Base-by-base conservation (phyloP, 1,140 invertebrate genomes). In the Leptonema lineaticorne region DNA sequence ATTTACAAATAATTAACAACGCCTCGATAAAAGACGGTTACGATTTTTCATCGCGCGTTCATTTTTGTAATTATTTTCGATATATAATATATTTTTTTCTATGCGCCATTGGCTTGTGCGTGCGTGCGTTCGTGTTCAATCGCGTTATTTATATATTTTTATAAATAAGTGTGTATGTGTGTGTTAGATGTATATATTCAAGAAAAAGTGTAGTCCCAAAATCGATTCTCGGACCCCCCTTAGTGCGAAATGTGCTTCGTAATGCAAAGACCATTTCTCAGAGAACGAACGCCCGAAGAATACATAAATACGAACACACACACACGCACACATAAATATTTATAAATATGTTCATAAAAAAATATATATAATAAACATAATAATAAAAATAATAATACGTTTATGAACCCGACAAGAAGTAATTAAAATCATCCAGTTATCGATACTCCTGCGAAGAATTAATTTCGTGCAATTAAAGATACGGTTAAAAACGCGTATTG, bases 211-310 rank as follows among this genome's bases (percentile, higher is more conserved):
- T 53, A 64, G 45, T 41, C 33, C 62, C 46, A 53, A 24, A 33
- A 64, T 64, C 62, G 45, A 64, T 64, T 64, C 29, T 64, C 33
- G 27, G 62, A 64, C 62, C 62, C 62, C 62, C 62, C 62, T 64
- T 29, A 50, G 62, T 50, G 62, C 62, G 62, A 64, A 64, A 64
- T 50, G 62, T 50, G 62, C 62, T 50, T 64, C 9, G 62, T 64
- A 64, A 64, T 45, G 62, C 62, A 50, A 64, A 45, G 62, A 64
- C 62, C 62, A 64, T 64, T 64, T 64, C 62, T 64, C 62, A 64
- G 41, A 46, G 33, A 37, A 46, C n/a, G 50, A 53, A 53, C 50
- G 50, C 50, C 20, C n/a, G 9, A 53, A 53, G 50, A 53, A 53
- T 53, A 53, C 50, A 53, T 26, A 53, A 53, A 53, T 53, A 26